Base-by-base conservation (phyloP, 92 coral and sea anemone species). In the Epizoanthus illoricatus region DNA sequence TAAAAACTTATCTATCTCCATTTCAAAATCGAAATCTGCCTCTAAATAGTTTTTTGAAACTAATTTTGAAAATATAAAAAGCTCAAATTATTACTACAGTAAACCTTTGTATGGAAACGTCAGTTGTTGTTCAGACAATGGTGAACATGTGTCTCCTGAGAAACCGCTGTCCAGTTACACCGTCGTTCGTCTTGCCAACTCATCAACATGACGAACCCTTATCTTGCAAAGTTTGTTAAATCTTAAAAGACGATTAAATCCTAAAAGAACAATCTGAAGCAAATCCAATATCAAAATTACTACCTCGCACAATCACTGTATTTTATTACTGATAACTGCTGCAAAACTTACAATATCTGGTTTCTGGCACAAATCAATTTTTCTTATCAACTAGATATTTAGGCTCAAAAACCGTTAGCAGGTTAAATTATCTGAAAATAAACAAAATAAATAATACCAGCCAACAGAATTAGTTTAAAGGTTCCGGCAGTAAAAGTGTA, bases 121-220 rank as follows among this genome's bases (percentile, higher is more conserved):
- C 7, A 12, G 33, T n/a, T 5, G 5, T 56, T 74, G 36, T 45
- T 28, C 15, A 19, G 41, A 73, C 23, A 75, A 58, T 58, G 64
- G 67, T 47, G 39, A 49, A 5, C 60, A 47, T 39, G 61, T 59
- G 80, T 33, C 80, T 57, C 19, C 2, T 5, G n/a, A 52, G 74
- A 15, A 75, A 19, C 81, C 69, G 81, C 81, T 75, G 81, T 59
- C 81, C 81, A 60, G 17, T 18, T 18, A 54, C 12, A 68, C 13
- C 67, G 28, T 39, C 69, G 20, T 60, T 66, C 39, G 43, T 36
- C 13, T 36, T 75, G 81, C 81, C 81, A 75, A 60, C 81, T 75
- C 81, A 75, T 36, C 81, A 75, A 47, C 2, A 19, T 17, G 10
- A 52, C 41, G 5, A 45, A 72, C 15, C 23, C 11, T 12, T 9